Base-by-base conservation (phyloP, 2,113 vertebrate species). In the Sander vitreus region DNA sequence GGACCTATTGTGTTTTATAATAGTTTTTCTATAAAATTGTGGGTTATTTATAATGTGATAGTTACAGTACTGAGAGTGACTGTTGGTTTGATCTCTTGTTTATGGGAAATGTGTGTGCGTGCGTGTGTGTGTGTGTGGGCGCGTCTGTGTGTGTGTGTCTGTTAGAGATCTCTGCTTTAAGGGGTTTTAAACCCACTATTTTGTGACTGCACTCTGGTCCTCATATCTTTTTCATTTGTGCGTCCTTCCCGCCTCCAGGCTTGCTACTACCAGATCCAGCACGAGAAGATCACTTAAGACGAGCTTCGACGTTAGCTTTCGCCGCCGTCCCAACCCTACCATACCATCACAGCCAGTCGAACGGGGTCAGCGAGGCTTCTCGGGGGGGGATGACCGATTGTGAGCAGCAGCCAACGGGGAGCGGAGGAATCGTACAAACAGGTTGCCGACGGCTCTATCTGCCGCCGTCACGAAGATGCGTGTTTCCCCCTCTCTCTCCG, bases 211-310 rank as follows among this genome's bases (percentile, higher is more conserved):
- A 33, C 12, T 9, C 36, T 47, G n/a, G n/a, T 33, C 7, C 62
- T 23, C 13, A 23, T 15, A 5, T 66, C 45, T 47, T 21, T 21
- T 11, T 53, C 19, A 48, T 25, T 25, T n/a, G 5, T 54, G 23
- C 30, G 47, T 73, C 16, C 68, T 4, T 3, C 30, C 36, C 87
- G 77, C 72, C 86, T 88, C 23, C 92, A 99, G 98, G 98, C 98
- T 0, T 99, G 97, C 92, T 99, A 99, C 93, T 99, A 98, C 94
- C 98, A 99, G 95, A 99, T 99, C 93, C 98, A 99, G 86, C 98
- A 98, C 4, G 98, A 99, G 94, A 99, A 98, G 92, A 93, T 99
- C 88, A 97, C 97, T 62, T 99, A 98, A 93, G 67, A 36, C 19
- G 3, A 54, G 30, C 18, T 33, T 12, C 0, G 21, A 30, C 12